phyloP scores from a whole-genome alignment of 2,888 invertebrate genomes.

The Lottia scabra region DNA sequence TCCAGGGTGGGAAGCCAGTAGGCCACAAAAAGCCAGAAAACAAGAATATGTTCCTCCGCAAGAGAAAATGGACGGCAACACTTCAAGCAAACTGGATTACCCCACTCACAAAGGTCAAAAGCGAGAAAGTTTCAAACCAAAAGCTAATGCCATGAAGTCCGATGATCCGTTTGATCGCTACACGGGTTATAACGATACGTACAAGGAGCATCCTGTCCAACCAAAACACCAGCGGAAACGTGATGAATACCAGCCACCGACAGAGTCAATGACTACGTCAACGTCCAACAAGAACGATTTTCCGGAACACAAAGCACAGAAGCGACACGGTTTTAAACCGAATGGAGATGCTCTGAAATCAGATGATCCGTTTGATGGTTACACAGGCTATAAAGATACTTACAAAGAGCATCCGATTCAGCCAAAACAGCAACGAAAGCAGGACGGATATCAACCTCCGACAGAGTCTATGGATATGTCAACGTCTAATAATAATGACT shows the following conservation, averaged over 20 bases:
- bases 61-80: slow-evolving; percentile 13
- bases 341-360: background rate
- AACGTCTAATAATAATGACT: background rate
- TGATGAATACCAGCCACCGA: background rate
- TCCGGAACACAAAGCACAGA: background rate
- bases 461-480: slow-evolving; percentile 5
- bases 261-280: slow-evolving; percentile 5
- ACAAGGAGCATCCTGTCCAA: slow-evolving; percentile 6
- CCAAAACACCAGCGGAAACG: background rate
- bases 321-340: background rate
- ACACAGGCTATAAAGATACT: slow-evolving; percentile 10
- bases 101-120: background rate
- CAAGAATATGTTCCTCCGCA: slow-evolving; percentile 2
- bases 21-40: background rate
- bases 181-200: slow-evolving; percentile 13
- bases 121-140: slow-evolving; percentile 12
- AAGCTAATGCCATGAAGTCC: background rate
- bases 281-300: slow-evolving; percentile 15
- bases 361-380: slow-evolving; percentile 14
- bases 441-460: background rate
- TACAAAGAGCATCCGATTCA: slow-evolving; percentile 1
- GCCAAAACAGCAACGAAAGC: background rate
- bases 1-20: background rate
- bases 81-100: slow-evolving; percentile 10
- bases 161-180: slow-evolving; percentile 12